Base-by-base conservation (phyloP, 2,113 vertebrate genomes). In the Clupea harengus region DNA sequence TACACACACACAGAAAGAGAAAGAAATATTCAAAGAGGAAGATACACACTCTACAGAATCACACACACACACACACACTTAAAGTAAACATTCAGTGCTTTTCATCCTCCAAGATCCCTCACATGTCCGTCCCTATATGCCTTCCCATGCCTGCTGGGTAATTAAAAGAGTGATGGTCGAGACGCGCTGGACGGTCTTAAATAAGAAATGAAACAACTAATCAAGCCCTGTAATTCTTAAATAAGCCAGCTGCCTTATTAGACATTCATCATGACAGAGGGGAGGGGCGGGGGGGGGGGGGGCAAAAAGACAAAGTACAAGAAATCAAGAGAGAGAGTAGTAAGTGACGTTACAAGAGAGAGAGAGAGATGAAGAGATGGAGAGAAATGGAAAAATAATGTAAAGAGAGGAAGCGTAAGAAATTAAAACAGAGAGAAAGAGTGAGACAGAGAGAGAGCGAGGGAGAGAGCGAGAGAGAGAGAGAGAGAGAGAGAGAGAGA, bases 181-280 rank as follows among this genome's bases (percentile, higher is more conserved):
- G 78, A 64, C 81, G 84, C 81, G 81, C 54, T 84, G 87, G 57
- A 86, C 85, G 89, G 85, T 75, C 84, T 90, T 85, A 88, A 90
- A 89, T 89, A 88, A 90, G 45, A 88, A 84, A 45, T 6, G 13
- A 82, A 83, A 85, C 87, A 85, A 83, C 85, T 89, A 91, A 93
- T 92, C 88, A 86, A 86, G 78, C 81, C 49, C 83, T 82, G 80
- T 86, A 88, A 86, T 86, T 87, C 85, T 87, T 86, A 85, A 89
- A 85, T 84, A 91, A 90, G 85, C 87, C 85, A 57, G 88, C 20
- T n/a, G 10, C 87, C 91, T 90, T 89, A 90, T 90, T 86, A 91
- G 85, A 86, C 84, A 85, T 86, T 88, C 47, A 83, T 84, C 81
- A 85, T 17, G 49, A 84, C 67, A 8, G 15, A 8, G 64, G 32